These are phyloP conservation scores for Scaptomyza caliginosa DNA, from an alignment of 2,888 invertebrate species.

Conservation along the genomic window DNA sequence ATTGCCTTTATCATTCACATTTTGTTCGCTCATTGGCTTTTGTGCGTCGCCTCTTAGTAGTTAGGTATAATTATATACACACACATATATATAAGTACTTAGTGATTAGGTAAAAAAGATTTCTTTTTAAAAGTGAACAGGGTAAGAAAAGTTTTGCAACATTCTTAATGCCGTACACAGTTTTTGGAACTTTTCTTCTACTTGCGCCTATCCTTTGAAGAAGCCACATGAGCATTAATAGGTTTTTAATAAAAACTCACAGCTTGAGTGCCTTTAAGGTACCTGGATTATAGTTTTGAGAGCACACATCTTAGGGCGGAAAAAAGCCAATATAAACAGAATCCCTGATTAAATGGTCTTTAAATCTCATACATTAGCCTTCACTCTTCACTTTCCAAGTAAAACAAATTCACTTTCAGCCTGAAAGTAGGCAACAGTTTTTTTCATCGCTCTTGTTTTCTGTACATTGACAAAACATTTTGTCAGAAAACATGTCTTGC, in stretches of 20 bases:
- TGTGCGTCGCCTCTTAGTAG: conserved; percentile 14
- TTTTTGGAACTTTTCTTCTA: background rate
- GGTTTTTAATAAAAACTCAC: background rate
- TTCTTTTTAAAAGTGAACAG: background rate
- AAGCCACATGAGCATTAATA: background rate
- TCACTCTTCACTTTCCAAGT: background rate
- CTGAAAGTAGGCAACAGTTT: conserved; percentile 53
- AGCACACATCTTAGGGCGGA: background rate
- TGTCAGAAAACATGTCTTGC: background rate
- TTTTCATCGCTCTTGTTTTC: no score
- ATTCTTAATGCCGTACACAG: background rate
- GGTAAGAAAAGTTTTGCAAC: background rate
- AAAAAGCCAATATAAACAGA: background rate
- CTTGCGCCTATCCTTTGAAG: background rate
- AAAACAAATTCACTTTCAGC: conserved; percentile 9
- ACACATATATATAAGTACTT: background rate
- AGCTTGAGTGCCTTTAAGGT: background rate
- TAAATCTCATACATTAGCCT: background rate
- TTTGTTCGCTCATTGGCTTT: conserved; percentile 22
- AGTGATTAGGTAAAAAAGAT: background rate
- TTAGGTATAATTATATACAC: conserved; percentile 10
- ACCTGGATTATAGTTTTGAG: background rate
- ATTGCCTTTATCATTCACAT: conserved; percentile 32
- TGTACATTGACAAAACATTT: background rate
- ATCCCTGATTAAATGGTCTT: background rate